Base-by-base conservation (phyloP, 2,113 vertebrate genomes). In the Carassius gibelio region DNA sequence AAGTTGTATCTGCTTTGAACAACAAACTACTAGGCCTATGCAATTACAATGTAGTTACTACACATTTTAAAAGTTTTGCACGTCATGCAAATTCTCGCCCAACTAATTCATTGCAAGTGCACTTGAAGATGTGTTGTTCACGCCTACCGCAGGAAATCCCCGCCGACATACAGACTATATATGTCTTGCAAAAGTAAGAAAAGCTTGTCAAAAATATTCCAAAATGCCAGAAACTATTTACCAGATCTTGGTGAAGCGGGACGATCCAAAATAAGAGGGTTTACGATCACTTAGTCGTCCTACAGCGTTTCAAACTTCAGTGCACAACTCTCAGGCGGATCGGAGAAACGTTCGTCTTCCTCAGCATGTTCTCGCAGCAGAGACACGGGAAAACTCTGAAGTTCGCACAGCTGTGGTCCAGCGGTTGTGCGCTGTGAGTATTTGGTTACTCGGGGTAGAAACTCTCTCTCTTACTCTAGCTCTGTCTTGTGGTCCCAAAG, bases 401-500 rank as follows among this genome's bases (percentile, higher is more conserved):
- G 69, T 79, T 87, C 75, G 34, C 83, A 81, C 77, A 84, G 57
- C 48, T 71, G 79, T 83, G 81, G 68, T 86, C 85, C 88, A 61
- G 61, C 50, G 36, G 81, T 36, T 76, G 86, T 81, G 68, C 69
- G 86, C 19, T 17, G 84, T 23, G 84, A 86, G 71, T 34, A 75
- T 50, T 84, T 55, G 83, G 81, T 87, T 87, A 85, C 78, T 45
- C 17, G 71, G 88, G 83, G 48, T 59, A 94, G 91, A 93, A 83
- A 72, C 90, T 93, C 86, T 82, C 38, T 92, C 66, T 82, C 89
- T 92, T 82, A 81, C 85, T 87, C 72, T 89, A 87, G 92, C 91
- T 89, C 94, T 95, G 93, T 90, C 92, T 91, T 93, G 94, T 93
- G 93, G 94, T 92, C 93, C 83, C 92, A 90, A 86, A 90, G 92